Base-by-base conservation (phyloP, 2,888 invertebrate genomes). In the Euclidia mi region DNA sequence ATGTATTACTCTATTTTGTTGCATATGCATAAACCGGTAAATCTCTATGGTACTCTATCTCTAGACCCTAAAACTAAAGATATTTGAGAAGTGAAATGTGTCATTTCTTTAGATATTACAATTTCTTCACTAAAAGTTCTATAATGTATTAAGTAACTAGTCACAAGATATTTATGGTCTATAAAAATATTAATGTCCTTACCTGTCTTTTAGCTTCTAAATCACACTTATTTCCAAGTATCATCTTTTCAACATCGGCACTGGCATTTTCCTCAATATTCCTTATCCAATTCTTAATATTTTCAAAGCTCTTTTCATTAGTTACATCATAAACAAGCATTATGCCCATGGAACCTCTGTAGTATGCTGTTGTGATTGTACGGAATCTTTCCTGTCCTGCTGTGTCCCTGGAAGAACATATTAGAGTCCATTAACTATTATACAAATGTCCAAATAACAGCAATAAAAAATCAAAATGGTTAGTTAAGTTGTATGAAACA, bases 301-400 rank as follows among this genome's bases (percentile, higher is more conserved):
- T 99, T 92, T 99, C 98, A 94, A 99, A 99, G 78, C 99, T 99
- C 94, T 99, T 99, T 87, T 99, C 99, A 94, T 99, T 99, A 79
- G 99, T 99, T 76, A 99, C 99, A 93, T 99, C 99, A 92, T 99
- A 99, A 32, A 99, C 99, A 71, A 99, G 95, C 98, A 99, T 99
- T 76, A 99, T 99, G 61, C 99, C 99, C 99, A 99, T 99, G 37
- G 99, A 99, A 44, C 99, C 99, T 77, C 99, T 96, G 94, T 99
- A 99, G 89, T 99, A 99, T n/a, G 99, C 99, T 59, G 99, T 99
- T 50, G 99, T 99, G 78, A 99, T 99, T 65, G 99, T 99, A 78
- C 99, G 96, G 95, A 99, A 99, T 85, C 99, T 96, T 91, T 99
- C 99, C 92, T 99, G 99, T 0, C 99, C 99, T 35, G 99, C 99